Evolutionary conservation across 2,797 vertebrate species (phyloP).

Genomic region (Gymnothorax reevesii): DNA sequence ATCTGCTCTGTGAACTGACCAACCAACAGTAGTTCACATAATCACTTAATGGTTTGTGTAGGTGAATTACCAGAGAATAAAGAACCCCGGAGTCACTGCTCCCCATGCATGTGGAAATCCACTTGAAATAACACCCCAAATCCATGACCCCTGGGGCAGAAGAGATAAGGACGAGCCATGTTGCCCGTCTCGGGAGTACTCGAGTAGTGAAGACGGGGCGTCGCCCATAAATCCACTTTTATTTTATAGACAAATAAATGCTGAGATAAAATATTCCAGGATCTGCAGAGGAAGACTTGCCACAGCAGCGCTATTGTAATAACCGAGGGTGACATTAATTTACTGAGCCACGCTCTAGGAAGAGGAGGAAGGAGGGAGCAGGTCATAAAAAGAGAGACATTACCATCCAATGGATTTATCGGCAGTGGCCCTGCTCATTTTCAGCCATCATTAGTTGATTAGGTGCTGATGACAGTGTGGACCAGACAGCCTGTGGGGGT

Average conservation of each 20-base stretch:
- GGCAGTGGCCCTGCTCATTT: slow-evolving; percentile 81
- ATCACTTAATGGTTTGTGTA: neutral
- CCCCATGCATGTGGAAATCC: neutral
- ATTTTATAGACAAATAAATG: slow-evolving; percentile 89
- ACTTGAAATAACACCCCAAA: slow-evolving; percentile 18
- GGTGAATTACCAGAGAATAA: neutral
- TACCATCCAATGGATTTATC: slow-evolving; percentile 78
- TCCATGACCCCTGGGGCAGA: slow-evolving; percentile 60
- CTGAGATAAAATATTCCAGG: slow-evolving; percentile 82
- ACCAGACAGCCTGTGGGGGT: slow-evolving; percentile 66
- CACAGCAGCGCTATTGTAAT: slow-evolving; percentile 72
- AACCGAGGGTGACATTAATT: slow-evolving; percentile 77
- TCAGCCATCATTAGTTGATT: slow-evolving; percentile 85
- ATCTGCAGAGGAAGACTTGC: slow-evolving; percentile 73
- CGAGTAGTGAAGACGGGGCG: slow-evolving; percentile 67
- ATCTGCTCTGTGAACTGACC: neutral
- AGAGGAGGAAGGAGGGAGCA: slow-evolving; percentile 73
- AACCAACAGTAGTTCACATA: neutral
- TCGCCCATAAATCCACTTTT: slow-evolving; percentile 76
- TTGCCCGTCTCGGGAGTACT: slow-evolving; percentile 71
- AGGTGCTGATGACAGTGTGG: slow-evolving; percentile 76
- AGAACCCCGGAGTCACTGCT: neutral
- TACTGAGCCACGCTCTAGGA: slow-evolving; percentile 75
- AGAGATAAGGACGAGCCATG: slow-evolving; percentile 65
- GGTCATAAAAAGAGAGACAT: slow-evolving; percentile 81